A percentile compares a stretch with the other conserved stretches of the same genome.
phyloP scores from a whole-genome alignment of 2,888 invertebrate genomes.

The Dynastes tityus region DNA sequence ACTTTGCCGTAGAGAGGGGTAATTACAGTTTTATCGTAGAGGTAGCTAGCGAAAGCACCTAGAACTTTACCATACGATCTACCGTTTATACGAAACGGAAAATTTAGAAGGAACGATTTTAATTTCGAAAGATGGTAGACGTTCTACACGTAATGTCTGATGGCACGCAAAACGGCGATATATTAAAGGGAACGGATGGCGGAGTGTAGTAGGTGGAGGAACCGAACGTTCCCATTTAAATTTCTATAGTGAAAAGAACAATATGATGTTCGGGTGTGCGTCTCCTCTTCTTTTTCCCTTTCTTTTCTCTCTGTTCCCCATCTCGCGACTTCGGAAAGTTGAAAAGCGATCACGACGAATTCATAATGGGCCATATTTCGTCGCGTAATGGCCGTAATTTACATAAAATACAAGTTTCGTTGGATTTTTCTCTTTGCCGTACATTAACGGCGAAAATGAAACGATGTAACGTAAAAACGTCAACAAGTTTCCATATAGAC shows the following conservation, averaged over 20 bases:
- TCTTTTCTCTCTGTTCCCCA: neutral
- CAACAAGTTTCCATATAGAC: too few species aligned
- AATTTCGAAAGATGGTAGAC: conserved; percentile 28
- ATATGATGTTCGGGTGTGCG: neutral
- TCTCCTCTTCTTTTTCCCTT: neutral
- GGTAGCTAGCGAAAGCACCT: neutral
- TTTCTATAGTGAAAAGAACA: conserved; percentile 9
- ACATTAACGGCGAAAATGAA: neutral
- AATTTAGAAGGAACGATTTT: conserved; percentile 32
- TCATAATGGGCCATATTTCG: conserved; percentile 19
- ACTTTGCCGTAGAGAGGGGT: neutral
- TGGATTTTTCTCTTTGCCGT: neutral
- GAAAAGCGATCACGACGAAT: conserved; percentile 21
- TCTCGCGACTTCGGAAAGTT: neutral
- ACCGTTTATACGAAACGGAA: too few species aligned
- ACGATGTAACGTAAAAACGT: neutral
- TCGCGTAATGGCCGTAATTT: conserved; percentile 14
- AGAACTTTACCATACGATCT: too few species aligned
- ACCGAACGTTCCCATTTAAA: neutral
- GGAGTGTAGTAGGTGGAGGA: neutral
- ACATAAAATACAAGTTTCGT: conserved; percentile 30
- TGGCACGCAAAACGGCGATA: conserved; percentile 19
- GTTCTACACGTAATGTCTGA: conserved; percentile 8
- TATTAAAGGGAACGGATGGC: neutral
- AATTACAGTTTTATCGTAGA: conserved; percentile 33